phyloP scores from a whole-genome alignment of 2,888 invertebrate species.

The Galerucella calmariensis region DNA sequence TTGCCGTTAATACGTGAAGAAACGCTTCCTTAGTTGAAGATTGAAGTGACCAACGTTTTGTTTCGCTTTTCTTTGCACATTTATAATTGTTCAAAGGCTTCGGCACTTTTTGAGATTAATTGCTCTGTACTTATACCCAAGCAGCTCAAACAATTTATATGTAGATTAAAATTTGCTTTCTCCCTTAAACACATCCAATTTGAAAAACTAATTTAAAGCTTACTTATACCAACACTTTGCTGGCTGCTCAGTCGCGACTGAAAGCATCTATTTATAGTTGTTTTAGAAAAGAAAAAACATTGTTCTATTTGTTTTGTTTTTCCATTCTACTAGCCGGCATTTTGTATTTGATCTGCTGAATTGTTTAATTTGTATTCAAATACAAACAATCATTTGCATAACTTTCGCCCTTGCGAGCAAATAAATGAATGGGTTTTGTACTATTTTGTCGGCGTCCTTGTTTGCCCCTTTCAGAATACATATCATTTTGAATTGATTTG shows the following conservation, averaged over 20 bases:
- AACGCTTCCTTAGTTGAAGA: no score
- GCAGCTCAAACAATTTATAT: no score
- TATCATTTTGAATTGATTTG: neutral
- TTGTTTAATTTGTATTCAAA: slow-evolving; percentile 43
- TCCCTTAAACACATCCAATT: no score
- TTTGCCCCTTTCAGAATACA: neutral
- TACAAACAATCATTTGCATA: slow-evolving; percentile 41
- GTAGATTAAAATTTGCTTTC: no score
- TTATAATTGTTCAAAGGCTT: no score
- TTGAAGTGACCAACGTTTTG: no score
- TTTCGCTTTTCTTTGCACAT: no score
- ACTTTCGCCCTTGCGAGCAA: slow-evolving; percentile 37
- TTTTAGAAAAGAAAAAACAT: neutral
- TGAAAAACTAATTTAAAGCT: no score
- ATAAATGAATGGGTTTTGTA: slow-evolving; percentile 13
- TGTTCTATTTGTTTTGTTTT: neutral
- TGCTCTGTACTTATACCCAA: no score
- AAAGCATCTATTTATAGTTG: neutral
- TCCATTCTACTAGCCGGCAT: slow-evolving; percentile 1
- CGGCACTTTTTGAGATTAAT: no score
- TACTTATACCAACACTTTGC: neutral
- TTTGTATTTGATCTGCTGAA: slow-evolving; percentile 38
- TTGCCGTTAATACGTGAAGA: no score
- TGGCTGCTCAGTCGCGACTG: neutral
- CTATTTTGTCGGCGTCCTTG: neutral